These are phyloP conservation scores for Bergia sp. DNA, from an alignment of 92 coral and sea anemone species.

Conservation along the genomic window DNA sequence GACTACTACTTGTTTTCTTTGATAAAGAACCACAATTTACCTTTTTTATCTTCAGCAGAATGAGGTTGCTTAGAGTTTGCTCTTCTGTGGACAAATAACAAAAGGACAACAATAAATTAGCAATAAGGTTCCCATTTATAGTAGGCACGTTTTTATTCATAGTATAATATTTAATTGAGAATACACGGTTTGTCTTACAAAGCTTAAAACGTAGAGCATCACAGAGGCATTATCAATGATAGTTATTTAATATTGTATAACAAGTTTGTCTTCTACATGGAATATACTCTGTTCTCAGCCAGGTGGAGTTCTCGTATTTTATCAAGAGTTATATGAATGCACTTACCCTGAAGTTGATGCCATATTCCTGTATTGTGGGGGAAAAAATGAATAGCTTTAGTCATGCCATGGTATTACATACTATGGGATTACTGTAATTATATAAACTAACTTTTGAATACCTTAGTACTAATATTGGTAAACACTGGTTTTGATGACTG, in stretches of 20 bases:
- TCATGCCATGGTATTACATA: no score
- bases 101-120: conserved; percentile 11
- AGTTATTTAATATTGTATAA: neutral
- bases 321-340: conserved; percentile 8
- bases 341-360: conserved; percentile 19
- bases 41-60: conserved; percentile 1
- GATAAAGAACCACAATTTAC: conserved; percentile 3
- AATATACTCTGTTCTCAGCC: conserved; percentile 1
- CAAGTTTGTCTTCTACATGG: neutral
- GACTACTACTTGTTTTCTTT: conserved; percentile 2
- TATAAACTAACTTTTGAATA: conserved; percentile 13
- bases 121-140: conserved; percentile 3
- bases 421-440: neutral
- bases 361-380: neutral
- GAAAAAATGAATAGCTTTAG: neutral
- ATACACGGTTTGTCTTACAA: conserved; percentile 9
- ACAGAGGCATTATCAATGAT: neutral
- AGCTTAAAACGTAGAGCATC: neutral
- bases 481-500: neutral
- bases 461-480: conserved; percentile 5
- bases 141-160: conserved; percentile 7
- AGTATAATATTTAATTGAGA: neutral
- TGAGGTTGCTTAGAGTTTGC: conserved; percentile 6
- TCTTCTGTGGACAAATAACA: neutral
- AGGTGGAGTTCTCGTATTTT: neutral